phyloP scores from a whole-genome alignment of 2,888 invertebrate species.

The Ariolimax columbianus region DNA sequence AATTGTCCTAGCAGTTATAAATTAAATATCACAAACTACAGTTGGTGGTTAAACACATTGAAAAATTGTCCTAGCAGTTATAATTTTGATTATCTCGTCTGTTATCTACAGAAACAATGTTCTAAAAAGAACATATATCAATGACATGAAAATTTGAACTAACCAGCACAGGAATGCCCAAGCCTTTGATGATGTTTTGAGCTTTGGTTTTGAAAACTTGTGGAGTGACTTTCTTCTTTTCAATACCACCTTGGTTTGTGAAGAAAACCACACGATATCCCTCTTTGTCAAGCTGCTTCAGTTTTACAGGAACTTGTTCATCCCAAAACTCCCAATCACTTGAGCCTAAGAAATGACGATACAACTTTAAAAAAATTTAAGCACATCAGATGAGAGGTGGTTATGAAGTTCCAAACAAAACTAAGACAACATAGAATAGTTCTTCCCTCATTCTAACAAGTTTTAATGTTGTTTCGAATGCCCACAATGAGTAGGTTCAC shows the following conservation, averaged over 20 bases:
- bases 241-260: constrained; percentile 78
- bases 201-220: constrained; percentile 70
- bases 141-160: not conserved
- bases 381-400: too few relatives aligned
- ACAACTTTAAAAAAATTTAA: too few relatives aligned
- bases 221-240: constrained; percentile 73
- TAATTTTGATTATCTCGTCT: too few relatives aligned
- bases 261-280: constrained; percentile 76
- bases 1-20: too few relatives aligned
- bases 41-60: too few relatives aligned
- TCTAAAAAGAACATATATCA: not conserved
- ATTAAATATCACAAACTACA: too few relatives aligned
- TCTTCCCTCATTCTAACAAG: too few relatives aligned
- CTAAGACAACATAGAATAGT: too few relatives aligned
- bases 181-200: constrained; percentile 70
- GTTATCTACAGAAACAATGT: not conserved
- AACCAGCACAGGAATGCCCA: constrained; percentile 64
- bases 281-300: constrained; percentile 69
- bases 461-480: too few relatives aligned
- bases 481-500: too few relatives aligned
- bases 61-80: too few relatives aligned
- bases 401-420: not conserved
- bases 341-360: constrained; percentile 61
- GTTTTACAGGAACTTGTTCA: constrained; percentile 71
- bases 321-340: constrained; percentile 77